Percentiles rank a stretch among this genome's conserved stretches.
phyloP scores from a whole-genome alignment of 2,113 vertebrate species.

The Callopanchax toddi region DNA sequence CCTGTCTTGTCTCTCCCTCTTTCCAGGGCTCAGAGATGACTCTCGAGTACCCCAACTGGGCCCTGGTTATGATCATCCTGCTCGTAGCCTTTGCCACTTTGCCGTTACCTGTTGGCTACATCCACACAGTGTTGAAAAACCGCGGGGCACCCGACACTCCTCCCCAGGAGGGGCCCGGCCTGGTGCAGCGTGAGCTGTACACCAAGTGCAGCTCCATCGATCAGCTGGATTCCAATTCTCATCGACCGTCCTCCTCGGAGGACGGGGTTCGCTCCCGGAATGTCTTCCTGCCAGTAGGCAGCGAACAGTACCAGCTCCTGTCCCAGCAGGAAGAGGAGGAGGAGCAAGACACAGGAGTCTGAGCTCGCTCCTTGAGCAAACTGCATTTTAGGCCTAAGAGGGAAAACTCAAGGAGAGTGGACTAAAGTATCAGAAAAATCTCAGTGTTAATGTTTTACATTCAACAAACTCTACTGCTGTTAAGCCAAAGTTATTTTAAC shows the following conservation, averaged over 20 bases:
- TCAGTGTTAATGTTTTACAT: constrained; percentile 3
- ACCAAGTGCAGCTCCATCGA: constrained; percentile 75
- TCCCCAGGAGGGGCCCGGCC: constrained; percentile 69
- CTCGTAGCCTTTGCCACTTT: constrained; percentile 88
- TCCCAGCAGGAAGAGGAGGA: constrained; percentile 72
- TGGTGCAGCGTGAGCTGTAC: constrained; percentile 83
- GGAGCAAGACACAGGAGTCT: constrained; percentile 76
- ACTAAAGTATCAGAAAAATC: not conserved
- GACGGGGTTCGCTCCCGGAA: constrained; percentile 37
- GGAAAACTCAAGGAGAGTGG: not conserved
- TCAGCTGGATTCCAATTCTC: constrained; percentile 51
- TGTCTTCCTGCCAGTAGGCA: constrained; percentile 62
- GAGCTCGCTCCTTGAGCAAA: constrained; percentile 20
- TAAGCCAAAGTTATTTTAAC: constrained; percentile 23
- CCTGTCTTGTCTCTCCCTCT: not conserved
- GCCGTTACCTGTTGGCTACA: constrained; percentile 88
- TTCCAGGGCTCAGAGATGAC: constrained; percentile 88
- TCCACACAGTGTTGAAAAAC: constrained; percentile 80
- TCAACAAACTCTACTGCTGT: constrained; percentile 8
- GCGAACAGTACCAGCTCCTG: constrained; percentile 76
- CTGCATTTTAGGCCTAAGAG: not conserved
- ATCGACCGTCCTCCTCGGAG: constrained; percentile 32
- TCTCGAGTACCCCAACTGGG: constrained; percentile 91
- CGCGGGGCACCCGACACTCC: constrained; percentile 40
- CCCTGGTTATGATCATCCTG: constrained; percentile 86